phyloP scores from a whole-genome alignment of 2,113 vertebrate genomes.

The Accipiter cooperii region DNA sequence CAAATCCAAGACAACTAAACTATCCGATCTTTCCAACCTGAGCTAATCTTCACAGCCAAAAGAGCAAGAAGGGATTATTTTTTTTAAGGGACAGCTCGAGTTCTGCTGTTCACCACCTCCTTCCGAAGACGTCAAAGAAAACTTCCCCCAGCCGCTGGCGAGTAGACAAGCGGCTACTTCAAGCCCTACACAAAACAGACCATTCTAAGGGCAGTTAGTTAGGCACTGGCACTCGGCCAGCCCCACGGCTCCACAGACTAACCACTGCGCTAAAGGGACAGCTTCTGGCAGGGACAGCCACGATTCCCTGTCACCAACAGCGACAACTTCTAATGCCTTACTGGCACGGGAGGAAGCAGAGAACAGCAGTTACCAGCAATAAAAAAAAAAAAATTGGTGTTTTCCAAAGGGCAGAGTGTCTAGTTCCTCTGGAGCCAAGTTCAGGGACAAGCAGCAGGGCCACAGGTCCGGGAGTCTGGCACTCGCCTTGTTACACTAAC shows the following conservation, averaged over 20 bases:
- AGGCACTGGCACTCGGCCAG: neutral
- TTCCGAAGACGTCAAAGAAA: neutral
- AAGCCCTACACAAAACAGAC: neutral
- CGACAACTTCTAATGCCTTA: neutral
- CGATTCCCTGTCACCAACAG: accelerated
- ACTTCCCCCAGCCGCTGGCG: neutral
- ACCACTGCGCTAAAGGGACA: accelerated
- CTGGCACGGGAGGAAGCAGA: accelerated
- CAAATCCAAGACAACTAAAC: neutral
- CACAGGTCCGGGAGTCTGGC: accelerated
- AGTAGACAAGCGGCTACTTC: neutral
- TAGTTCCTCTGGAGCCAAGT: neutral
- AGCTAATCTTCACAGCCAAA: neutral
- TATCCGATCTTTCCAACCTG: accelerated
- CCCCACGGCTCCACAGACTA: neutral
- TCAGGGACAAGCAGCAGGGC: neutral
- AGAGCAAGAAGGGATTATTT: neutral
- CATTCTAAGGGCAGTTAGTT: neutral
- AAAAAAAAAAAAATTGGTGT: no score
- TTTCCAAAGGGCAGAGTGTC: neutral
- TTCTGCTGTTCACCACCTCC: neutral
- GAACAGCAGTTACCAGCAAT: neutral
- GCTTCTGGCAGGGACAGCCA: neutral
- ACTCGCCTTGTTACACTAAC: neutral
- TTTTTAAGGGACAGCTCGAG: neutral